Evolutionary conservation across 2,797 vertebrate species (phyloP).

Genomic region (Lacerta agilis): DNA sequence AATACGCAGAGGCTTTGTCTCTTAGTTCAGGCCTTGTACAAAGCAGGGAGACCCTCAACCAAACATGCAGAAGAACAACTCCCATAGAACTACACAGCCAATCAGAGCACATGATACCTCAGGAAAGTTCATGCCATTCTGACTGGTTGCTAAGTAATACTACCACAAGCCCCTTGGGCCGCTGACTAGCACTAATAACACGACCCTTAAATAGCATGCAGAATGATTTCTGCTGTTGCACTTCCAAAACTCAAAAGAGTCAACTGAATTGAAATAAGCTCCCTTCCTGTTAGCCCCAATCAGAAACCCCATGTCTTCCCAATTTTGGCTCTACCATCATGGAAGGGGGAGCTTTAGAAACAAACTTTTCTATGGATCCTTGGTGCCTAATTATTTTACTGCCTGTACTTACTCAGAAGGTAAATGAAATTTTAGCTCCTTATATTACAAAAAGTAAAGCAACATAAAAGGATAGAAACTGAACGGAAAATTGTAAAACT

Average conservation of each 20-base stretch:
- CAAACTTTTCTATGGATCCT: not conserved
- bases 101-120: too few species aligned
- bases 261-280: not conserved
- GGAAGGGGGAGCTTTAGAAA: not conserved
- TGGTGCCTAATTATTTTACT: not conserved
- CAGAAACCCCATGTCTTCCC: not conserved
- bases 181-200: too few species aligned
- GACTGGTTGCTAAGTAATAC: too few species aligned
- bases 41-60: too few species aligned
- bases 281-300: not conserved
- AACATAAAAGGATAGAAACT: not conserved
- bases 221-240: too few species aligned
- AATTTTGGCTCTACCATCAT: not conserved
- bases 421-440: not conserved
- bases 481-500: not conserved
- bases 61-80: too few species aligned
- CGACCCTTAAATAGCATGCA: too few species aligned
- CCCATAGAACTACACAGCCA: not conserved
- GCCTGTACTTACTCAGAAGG: not conserved
- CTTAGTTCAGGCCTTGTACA: too few species aligned
- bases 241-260: not conserved
- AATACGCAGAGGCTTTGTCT: too few species aligned
- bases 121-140: too few species aligned
- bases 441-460: fast-evolving
- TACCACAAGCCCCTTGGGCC: too few species aligned